These are phyloP conservation scores for Lepidochrysops patricia DNA, from an alignment of 2,888 invertebrate genomes.

Conservation along the genomic window DNA sequence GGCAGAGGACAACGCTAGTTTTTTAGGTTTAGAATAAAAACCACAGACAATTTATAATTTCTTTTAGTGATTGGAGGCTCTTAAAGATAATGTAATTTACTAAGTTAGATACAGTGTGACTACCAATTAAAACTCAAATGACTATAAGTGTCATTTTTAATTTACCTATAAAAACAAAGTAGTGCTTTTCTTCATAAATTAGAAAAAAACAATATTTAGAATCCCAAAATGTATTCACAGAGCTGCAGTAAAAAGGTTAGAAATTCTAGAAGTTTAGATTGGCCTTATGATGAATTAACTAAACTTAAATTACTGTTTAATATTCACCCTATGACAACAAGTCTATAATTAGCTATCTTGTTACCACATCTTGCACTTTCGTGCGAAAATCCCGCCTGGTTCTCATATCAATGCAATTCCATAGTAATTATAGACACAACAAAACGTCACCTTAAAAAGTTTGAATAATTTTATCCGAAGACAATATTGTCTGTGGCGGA, in stretches of 20 bases:
- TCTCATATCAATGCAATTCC: slow-evolving; percentile 38
- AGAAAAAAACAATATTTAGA: too few species aligned
- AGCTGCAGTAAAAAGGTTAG: background rate
- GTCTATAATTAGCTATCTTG: slow-evolving; percentile 45
- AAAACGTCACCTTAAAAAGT: slow-evolving; percentile 31
- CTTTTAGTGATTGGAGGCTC: background rate
- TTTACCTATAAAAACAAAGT: too few species aligned
- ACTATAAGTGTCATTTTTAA: too few species aligned
- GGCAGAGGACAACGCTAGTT: background rate
- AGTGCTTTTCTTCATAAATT: too few species aligned
- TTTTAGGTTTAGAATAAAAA: background rate
- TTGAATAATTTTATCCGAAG: slow-evolving; percentile 32
- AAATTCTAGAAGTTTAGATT: background rate
- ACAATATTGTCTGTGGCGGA: slow-evolving; percentile 46
- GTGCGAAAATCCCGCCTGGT: slow-evolving; percentile 56
- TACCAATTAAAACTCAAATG: too few species aligned
- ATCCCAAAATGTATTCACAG: too few species aligned
- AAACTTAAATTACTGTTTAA: slow-evolving; percentile 1
- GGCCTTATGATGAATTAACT: background rate
- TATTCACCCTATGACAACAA: slow-evolving; percentile 19
- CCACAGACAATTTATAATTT: slow-evolving; percentile 2
- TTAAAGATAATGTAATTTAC: background rate
- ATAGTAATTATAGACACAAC: slow-evolving; percentile 48
- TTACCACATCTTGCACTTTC: slow-evolving; percentile 43
- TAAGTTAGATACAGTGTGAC: too few species aligned